phyloP scores from a whole-genome alignment of 2,113 vertebrate species.

The Leuciscus idus region DNA sequence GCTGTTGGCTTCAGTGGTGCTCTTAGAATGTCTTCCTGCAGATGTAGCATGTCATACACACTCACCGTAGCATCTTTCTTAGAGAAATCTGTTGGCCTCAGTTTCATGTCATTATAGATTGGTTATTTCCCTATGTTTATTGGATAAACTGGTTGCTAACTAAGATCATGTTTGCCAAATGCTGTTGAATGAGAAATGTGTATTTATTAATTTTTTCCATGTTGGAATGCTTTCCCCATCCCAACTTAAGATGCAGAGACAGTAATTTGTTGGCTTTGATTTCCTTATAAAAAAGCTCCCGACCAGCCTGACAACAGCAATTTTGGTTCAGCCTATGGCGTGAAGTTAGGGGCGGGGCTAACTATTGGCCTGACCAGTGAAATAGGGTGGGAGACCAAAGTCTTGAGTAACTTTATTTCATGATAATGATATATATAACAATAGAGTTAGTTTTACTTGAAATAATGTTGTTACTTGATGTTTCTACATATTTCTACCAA shows the following conservation, averaged over 20 bases:
- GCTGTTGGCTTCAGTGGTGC: conserved; percentile 45
- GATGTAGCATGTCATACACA: conserved; percentile 11
- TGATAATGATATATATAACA: neutral
- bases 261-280: neutral
- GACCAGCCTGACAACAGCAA: neutral
- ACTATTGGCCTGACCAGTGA: neutral
- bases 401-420: neutral
- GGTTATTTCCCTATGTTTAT: neutral
- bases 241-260: neutral
- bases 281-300: neutral
- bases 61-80: neutral
- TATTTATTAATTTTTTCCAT: neutral
- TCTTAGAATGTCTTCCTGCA: conserved; percentile 6
- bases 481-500: too few relatives aligned
- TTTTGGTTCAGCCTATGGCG: neutral
- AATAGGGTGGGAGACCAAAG: too few relatives aligned
- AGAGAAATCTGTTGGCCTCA: neutral
- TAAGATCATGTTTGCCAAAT: neutral
- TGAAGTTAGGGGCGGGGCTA: neutral
- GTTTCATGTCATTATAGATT: neutral
- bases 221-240: neutral
- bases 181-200: neutral
- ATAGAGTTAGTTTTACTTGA: neutral
- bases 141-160: neutral
- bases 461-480: neutral